Evolutionary conservation across 1,140 invertebrate species (phyloP).

Genomic region (Pomacea maculata): DNA sequence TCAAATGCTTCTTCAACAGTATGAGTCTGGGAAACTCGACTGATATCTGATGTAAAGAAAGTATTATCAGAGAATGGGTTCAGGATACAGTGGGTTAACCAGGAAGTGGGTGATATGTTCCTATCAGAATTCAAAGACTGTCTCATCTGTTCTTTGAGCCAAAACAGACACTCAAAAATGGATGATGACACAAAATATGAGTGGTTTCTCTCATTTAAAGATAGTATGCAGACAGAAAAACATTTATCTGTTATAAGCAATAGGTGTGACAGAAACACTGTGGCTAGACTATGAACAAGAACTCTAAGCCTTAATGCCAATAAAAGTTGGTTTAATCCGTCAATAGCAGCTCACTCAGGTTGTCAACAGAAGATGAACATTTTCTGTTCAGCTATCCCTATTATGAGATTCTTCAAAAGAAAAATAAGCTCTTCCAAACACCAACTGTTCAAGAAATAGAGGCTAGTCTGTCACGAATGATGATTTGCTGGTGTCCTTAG

Average conservation of each 20-base stretch:
- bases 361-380: too few species aligned
- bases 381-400: too few species aligned
- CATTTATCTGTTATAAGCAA: background rate
- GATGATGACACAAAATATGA: background rate
- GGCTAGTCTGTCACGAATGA: too few species aligned
- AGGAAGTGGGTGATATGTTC: background rate
- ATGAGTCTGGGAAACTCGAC: background rate
- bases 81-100: background rate
- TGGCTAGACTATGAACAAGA: background rate
- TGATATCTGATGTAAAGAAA: background rate
- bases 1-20: background rate
- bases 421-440: too few species aligned
- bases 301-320: background rate
- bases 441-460: too few species aligned
- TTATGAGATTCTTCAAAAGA: too few species aligned
- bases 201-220: background rate
- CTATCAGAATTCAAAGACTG: background rate
- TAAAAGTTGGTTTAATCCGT: background rate
- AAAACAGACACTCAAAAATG: background rate
- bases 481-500: too few species aligned
- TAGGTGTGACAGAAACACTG: background rate
- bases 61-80: background rate
- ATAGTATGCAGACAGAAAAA: background rate
- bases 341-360: too few species aligned
- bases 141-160: background rate